Percentiles rank a stretch among this genome's conserved stretches.
Conservation (phyloP, 2,797 vertebrate species). For the Cichlasoma orientale region DNA sequence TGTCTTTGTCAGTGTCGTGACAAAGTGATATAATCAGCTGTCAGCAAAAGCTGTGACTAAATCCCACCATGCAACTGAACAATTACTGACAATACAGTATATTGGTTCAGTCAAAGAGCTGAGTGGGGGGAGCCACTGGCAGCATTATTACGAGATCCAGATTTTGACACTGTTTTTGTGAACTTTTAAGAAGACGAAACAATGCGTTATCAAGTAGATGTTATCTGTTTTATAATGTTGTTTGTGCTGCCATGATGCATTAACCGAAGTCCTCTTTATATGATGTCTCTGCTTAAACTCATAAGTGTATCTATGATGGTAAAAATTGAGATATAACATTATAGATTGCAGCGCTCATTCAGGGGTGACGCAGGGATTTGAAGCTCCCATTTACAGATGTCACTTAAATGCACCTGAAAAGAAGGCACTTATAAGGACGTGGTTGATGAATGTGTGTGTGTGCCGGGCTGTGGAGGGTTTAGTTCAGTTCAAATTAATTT, state of each 20-base stretch:
- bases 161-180: neutral
- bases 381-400: neutral
- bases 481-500: neutral
- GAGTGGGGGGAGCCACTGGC: neutral
- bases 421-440: too few relatives aligned
- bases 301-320: neutral
- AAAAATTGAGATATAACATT: neutral
- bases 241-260: neutral
- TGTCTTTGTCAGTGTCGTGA: slow-evolving; percentile 22
- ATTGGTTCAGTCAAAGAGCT: slow-evolving; percentile 20
- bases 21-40: slow-evolving; percentile 8
- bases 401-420: neutral
- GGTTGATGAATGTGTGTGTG: neutral
- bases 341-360: neutral
- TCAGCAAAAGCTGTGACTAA: slow-evolving; percentile 32
- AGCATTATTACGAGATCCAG: neutral
- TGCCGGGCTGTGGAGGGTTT: neutral
- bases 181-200: neutral
- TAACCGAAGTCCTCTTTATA: neutral
- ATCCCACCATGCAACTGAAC: slow-evolving; percentile 10
- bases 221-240: neutral
- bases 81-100: slow-evolving; percentile 16
- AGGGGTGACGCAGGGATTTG: neutral
- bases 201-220: neutral
- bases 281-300: neutral